A percentile compares a stretch with the other conserved stretches of the same genome.
Evolutionary conservation across 2,888 invertebrate species (phyloP).

Genomic region (Caenorhabditis sp.): DNA sequence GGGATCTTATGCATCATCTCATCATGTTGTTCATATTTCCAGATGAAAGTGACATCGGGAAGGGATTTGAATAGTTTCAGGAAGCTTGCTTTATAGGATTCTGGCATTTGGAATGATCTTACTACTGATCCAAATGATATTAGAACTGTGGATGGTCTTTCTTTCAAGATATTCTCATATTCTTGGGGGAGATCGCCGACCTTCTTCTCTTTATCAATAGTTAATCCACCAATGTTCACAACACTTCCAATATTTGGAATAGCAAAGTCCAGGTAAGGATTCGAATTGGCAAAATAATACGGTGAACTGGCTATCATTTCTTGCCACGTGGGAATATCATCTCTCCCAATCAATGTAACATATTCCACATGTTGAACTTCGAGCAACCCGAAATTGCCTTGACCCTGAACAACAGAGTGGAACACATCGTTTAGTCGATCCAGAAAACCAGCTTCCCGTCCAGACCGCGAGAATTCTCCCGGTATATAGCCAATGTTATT

Average conservation of each 20-base stretch:
- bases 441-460: conserved; percentile 6
- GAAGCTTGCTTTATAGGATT: conserved; percentile 8
- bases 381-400: not conserved
- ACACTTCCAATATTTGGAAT: conserved; percentile 1
- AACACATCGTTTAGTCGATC: conserved; percentile 19
- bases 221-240: conserved; percentile 20
- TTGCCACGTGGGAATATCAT: conserved; percentile 3
- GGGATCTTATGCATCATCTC: conserved; percentile 14
- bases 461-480: not conserved
- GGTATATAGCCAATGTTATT: conserved; percentile 16
- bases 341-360: not conserved
- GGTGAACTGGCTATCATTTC: conserved; percentile 13
- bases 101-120: conserved; percentile 28
- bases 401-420: not conserved
- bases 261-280: conserved; percentile 16
- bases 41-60: conserved; percentile 33
- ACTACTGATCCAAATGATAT: conserved; percentile 37
- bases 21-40: conserved; percentile 38
- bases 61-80: conserved; percentile 7
- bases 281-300: conserved; percentile 13
- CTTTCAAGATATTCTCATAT: conserved; percentile 21
- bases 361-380: not conserved
- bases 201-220: not conserved
- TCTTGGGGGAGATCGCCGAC: not conserved
- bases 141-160: conserved; percentile 22